phyloP scores from a whole-genome alignment of 2,888 invertebrate genomes.

The Drosophila falleni region DNA sequence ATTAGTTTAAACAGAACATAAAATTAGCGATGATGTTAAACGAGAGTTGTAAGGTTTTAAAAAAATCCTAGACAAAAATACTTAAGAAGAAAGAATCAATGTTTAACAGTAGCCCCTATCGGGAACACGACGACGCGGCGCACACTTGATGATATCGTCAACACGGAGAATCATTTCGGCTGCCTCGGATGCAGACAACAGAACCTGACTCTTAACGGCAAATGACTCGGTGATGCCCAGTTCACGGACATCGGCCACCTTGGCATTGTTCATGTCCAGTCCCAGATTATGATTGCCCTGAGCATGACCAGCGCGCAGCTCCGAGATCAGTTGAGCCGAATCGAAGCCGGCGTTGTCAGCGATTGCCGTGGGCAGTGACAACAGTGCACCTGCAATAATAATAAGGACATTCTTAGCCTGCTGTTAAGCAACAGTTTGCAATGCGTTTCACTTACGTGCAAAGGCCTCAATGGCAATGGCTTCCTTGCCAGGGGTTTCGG shows the following conservation, averaged over 20 bases:
- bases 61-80: slow-evolving; percentile 72
- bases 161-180: slow-evolving; percentile 99
- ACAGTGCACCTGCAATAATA: slow-evolving; percentile 88
- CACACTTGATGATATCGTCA: slow-evolving; percentile 97
- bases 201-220: slow-evolving; percentile 97
- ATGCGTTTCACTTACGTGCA: slow-evolving; percentile 87
- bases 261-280: slow-evolving; percentile 95
- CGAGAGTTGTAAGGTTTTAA: slow-evolving; percentile 55
- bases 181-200: slow-evolving; percentile 97
- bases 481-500: slow-evolving; percentile 97
- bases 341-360: slow-evolving; percentile 99
- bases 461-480: slow-evolving; percentile 98
- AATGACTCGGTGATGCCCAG: slow-evolving; percentile 98
- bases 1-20: slow-evolving; percentile 63
- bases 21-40: slow-evolving; percentile 70
- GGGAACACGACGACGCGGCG: slow-evolving; percentile 94
- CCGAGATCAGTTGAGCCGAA: slow-evolving; percentile 96
- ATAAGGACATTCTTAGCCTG: background rate
- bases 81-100: slow-evolving; percentile 52
- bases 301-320: slow-evolving; percentile 95
- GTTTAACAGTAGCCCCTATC: slow-evolving; percentile 89
- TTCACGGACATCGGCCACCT: slow-evolving; percentile 94
- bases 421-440: background rate
- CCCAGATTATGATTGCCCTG: slow-evolving; percentile 89
- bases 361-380: slow-evolving; percentile 96